A percentile compares a stretch with the other conserved stretches of the same genome.
Conservation (phyloP, 2,797 vertebrate species). For the Chiropotes sagulatus region DNA sequence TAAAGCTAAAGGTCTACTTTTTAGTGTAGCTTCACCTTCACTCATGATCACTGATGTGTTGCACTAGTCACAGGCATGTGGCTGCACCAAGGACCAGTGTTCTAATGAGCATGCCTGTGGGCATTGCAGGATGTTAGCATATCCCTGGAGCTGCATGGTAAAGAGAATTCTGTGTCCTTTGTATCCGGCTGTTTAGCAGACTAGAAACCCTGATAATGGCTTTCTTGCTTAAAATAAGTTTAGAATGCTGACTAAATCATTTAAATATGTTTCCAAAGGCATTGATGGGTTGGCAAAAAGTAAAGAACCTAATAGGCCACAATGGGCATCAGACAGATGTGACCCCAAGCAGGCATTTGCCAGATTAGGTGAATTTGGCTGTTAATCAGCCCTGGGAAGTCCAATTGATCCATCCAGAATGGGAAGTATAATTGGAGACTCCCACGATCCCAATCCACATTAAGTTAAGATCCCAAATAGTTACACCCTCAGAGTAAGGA, state of each 20-base stretch:
- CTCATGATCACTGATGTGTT: slow-evolving; percentile 2
- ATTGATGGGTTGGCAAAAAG: not conserved
- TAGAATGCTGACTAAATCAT: not conserved
- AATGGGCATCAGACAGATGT: not conserved
- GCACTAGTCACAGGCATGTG: not conserved
- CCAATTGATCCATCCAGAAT: not conserved
- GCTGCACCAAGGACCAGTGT: not conserved
- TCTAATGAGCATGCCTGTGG: not conserved
- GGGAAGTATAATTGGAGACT: not conserved
- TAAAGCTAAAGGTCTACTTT: not conserved
- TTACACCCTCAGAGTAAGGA: not conserved
- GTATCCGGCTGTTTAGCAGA: not conserved
- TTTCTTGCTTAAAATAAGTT: slow-evolving; percentile 20
- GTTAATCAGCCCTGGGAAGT: not conserved
- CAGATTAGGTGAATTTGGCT: not conserved
- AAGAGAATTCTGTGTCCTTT: not conserved
- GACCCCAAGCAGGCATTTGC: not conserved
- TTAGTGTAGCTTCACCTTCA: slow-evolving; percentile 42
- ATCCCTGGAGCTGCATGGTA: not conserved
- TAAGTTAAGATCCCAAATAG: not conserved
- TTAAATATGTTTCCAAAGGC: not conserved
- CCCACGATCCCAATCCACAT: not conserved
- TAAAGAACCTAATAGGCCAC: not conserved
- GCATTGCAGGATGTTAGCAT: not conserved
- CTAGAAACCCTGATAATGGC: not conserved